Conservation (phyloP, 2,888 invertebrate genomes). For the Amphipyra tragopoginis region DNA sequence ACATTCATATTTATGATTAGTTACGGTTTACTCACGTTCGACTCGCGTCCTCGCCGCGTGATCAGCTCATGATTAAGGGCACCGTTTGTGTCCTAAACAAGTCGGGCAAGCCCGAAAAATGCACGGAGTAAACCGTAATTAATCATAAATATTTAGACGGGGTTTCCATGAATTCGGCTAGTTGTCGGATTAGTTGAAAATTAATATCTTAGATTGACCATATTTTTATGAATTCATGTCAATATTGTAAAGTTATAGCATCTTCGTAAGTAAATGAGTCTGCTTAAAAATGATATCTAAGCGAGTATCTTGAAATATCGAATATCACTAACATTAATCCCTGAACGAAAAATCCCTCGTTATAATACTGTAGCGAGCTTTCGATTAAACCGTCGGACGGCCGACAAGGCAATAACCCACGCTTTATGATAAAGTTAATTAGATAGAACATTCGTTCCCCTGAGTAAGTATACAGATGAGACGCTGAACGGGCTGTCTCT, state of each 20-base stretch:
- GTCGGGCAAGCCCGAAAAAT: no score
- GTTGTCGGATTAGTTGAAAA: background rate
- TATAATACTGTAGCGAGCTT: conserved; percentile 73
- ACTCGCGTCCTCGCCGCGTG: no score
- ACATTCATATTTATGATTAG: no score
- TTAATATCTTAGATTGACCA: background rate
- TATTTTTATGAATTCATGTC: no score
- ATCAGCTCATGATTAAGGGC: no score
- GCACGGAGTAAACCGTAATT: no score
- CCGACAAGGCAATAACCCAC: conserved; percentile 83
- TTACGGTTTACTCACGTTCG: no score
- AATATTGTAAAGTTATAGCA: no score
- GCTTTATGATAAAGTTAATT: conserved; percentile 89
- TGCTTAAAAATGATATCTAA: no score
- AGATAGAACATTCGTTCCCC: conserved; percentile 87
- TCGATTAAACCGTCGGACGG: conserved; percentile 76
- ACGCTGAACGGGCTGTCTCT: conserved; percentile 62
- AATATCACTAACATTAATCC: conserved; percentile 45
- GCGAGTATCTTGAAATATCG: conserved; percentile 6
- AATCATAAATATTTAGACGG: no score
- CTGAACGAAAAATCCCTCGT: conserved; percentile 63
- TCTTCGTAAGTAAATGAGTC: no score
- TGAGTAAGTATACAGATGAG: conserved; percentile 83
- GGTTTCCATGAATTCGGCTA: conserved; percentile 3
- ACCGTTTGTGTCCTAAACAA: no score